Base-by-base conservation (phyloP, 2,113 vertebrate genomes). In the Myocastor coypus region DNA sequence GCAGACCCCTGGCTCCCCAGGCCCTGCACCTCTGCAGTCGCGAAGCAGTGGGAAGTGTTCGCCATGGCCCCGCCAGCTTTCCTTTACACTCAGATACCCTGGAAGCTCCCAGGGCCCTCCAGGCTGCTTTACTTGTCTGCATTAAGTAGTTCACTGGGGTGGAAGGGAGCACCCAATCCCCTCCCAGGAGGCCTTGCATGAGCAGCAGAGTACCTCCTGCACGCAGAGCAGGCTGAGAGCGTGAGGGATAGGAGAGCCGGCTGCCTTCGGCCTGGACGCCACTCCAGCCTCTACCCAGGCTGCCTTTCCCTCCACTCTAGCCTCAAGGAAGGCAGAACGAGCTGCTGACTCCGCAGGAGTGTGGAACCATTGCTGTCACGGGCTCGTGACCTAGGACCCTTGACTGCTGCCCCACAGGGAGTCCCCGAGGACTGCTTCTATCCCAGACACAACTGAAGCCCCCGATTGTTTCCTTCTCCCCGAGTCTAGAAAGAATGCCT, bases 111-210 rank as follows among this genome's bases (percentile, higher is more conserved):
- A 83, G 57, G 24, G 37, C 17, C 9, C 37, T 71, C 7, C 20
- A 57, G 14, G 4, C 26, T 75, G 22, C 12, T 75, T 75, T 7
- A 57, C 20, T 37, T 28, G 46, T 2, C n/a, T 6, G 8, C 0
- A 20, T 50, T 10, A 22, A 81, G 5, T 14, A 32, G 4, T 42
- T 2, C 2, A 59, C 7, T 32, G 26, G 71, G 63, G 11, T 7
- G 30, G 37, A 7, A 30, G 2, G 1, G 69, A 22, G 14, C 1
- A 17, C 19, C 57, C 30, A 42, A 63, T 57, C 10, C 13, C 32
- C 19, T 40, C 14, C 1, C 6, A 3, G 32, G 3, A 52, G 77
- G 4, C 0, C 0, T 19, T 20, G 12, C 1, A 8, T 0, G 0
- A 8, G 28, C 9, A 5, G 9, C 50, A 30, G 28, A 59, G 9